Evolutionary conservation across 1,140 invertebrate genomes (phyloP), one percentile per base, ranked within the genome.

Genomic region (Drosophila punjabiensis): DNA sequence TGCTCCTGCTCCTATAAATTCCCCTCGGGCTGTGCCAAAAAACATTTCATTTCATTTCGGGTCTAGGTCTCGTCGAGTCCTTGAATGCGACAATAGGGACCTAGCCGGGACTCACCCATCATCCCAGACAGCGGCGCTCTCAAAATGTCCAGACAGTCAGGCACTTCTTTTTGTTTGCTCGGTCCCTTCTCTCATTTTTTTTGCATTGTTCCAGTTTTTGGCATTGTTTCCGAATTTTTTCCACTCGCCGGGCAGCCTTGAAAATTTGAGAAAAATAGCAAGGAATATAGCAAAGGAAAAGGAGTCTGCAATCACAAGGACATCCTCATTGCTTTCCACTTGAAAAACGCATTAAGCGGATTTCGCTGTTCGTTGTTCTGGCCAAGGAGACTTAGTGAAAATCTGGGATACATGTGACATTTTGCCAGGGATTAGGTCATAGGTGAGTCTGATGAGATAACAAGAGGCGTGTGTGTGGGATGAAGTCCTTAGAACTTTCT

Each of bases 321-420:
- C 61, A 63, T 37, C 52, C 63, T 68, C 56, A 87, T 81, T 79
- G 82, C 64, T 85, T 90, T 85, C 70, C 79, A 89, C 85, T 89
- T 85, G 79, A 90, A 90, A 90, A 89, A 90, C 79, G 79, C 86
- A 89, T 89, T 89, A 89, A 67, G 73, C 83, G 76, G 66, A 76
- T 86, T 82, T 68, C 68, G 41, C 63, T 89, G 66, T 41, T 47
- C 41, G 28, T 32, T 33, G 28, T 7, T 39, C 60, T 32, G 39
- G 33, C n/a, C 41, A 43, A 52, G 50, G 39, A 62, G 63, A 28
- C 53, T 68, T 50, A 62, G 64, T 32, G 13, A 48, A 48, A 56
- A 65, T 60, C 45, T 53, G 28, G 56, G n/a, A 45, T 70, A 55
- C 14, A 69, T 53, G 80, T 82, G 79, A 74, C 79, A 71, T 82